A percentile compares a stretch with the other conserved stretches of the same genome.
Evolutionary conservation across 2,113 vertebrate genomes (phyloP).

Genomic region (Saccopteryx leptura): DNA sequence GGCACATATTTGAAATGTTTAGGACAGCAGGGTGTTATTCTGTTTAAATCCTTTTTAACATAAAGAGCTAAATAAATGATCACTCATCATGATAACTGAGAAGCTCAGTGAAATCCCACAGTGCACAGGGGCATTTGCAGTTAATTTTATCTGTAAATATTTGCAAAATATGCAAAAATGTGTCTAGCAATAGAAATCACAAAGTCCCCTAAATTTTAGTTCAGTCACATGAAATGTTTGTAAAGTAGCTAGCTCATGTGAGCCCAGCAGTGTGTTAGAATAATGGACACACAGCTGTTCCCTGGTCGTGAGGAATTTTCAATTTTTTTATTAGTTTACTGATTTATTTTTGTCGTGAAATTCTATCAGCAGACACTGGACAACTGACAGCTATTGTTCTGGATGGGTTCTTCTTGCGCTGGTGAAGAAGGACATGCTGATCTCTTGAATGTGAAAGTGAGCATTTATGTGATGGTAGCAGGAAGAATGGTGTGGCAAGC

Average conservation of each 20-base stretch:
- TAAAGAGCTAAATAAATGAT: constrained; percentile 65
- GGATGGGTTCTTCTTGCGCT: neutral
- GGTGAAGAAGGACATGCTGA: neutral
- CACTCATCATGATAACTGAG: constrained; percentile 2
- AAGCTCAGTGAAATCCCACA: neutral
- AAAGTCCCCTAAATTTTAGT: neutral
- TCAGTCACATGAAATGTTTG: neutral
- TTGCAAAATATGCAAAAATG: constrained; percentile 33
- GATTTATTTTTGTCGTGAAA: constrained; percentile 12
- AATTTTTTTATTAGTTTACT: neutral
- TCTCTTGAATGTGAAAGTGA: neutral
- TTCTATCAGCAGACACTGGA: neutral
- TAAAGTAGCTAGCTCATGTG: neutral
- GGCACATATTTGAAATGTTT: constrained; percentile 15
- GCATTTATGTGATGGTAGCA: neutral
- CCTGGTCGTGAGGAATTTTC: neutral
- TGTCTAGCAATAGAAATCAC: neutral
- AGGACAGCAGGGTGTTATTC: constrained; percentile 20
- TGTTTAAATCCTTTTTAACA: constrained; percentile 61
- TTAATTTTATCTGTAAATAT: constrained; percentile 47
- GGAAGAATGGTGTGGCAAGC: no score
- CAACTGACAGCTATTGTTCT: neutral
- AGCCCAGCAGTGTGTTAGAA: neutral
- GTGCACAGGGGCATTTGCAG: neutral
- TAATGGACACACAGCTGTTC: neutral